Evolutionary conservation across 2,797 vertebrate species (phyloP).

Genomic region (Phylloscopus collybita): DNA sequence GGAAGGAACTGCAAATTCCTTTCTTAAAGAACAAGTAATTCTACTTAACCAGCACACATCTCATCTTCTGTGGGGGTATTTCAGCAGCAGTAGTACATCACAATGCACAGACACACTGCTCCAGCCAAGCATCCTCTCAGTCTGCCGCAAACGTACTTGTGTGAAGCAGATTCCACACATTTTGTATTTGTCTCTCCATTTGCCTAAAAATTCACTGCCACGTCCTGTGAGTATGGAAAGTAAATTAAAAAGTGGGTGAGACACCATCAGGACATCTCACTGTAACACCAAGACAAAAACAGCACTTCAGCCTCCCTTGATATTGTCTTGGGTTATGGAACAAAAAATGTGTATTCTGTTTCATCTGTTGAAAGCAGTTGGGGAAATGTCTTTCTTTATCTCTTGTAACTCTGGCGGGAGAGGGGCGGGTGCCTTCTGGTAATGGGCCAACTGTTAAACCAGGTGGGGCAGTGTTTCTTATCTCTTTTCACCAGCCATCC

Average conservation of each 20-base stretch:
- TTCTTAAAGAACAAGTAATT: constrained; percentile 14
- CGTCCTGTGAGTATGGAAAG: fast-evolving
- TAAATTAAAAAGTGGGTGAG: not conserved
- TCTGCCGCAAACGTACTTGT: not conserved
- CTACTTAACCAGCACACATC: not conserved
- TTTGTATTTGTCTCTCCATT: not conserved
- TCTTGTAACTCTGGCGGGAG: too few species aligned
- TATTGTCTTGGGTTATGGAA: too few species aligned
- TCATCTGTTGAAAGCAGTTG: too few species aligned
- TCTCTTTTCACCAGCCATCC: too few species aligned
- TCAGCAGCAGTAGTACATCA: not conserved
- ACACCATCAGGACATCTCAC: not conserved
- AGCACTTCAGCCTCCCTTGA: not conserved
- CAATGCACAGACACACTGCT: not conserved
- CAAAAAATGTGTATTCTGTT: too few species aligned
- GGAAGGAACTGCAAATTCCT: not conserved
- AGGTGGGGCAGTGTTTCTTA: too few species aligned
- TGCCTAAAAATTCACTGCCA: not conserved
- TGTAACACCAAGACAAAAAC: not conserved
- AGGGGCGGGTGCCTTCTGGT: too few species aligned
- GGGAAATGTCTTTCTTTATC: too few species aligned
- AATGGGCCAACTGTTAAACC: too few species aligned
- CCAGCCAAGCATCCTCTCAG: not conserved
- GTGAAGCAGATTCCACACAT: not conserved
- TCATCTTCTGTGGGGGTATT: not conserved